Base-by-base conservation (phyloP, 2,888 invertebrate species). In the Apodemia zela region DNA sequence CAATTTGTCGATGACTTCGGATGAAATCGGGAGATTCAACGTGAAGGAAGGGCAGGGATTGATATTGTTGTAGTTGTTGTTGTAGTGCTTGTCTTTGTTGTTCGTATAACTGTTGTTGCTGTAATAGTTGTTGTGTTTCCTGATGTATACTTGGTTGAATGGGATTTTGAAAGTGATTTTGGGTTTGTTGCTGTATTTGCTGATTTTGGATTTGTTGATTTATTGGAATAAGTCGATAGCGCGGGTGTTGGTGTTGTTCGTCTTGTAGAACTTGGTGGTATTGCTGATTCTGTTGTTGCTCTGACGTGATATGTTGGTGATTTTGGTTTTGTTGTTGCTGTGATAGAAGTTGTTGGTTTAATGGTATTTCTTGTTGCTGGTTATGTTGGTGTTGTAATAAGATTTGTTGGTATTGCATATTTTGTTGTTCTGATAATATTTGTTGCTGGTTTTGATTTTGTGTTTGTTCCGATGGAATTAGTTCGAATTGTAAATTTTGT, bases 41-140 rank as follows among this genome's bases (percentile, higher is more conserved):
- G 62, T 63, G 65, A 33, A 70, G 63, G 74, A 78, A 73, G 35
- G 79, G 78, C 33, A 81, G 69, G 64, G 82, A 63, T 38, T 74
- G 73, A 58, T 79, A 76, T 58, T 76, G 74, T 63, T 72, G 66
- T 69, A 82, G 60, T 51, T 75, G 72, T 47, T 71, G 71, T 59
- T 77, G 71, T 17, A 72, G 59, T 38, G 70, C 74, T 45, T 67
- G 65, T 15, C 73, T 70, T 54, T 78, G 79, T 64, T 76, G 76
- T 63, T 78, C 78, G 51, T 74, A 76, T 0, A 73, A 7, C 47
- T 74, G 76, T 61, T 76, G 75, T 63, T 79, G 75, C 29, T 75
- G 72, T 13, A 75, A 66, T 15, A 78, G 71, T n/a, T 71, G 72
- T n/a, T 72, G 69, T 7, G 76, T 70, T 69, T 73, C 65, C 17